phyloP scores from a whole-genome alignment of 2,113 vertebrate genomes.

The Petaurus breviceps region DNA sequence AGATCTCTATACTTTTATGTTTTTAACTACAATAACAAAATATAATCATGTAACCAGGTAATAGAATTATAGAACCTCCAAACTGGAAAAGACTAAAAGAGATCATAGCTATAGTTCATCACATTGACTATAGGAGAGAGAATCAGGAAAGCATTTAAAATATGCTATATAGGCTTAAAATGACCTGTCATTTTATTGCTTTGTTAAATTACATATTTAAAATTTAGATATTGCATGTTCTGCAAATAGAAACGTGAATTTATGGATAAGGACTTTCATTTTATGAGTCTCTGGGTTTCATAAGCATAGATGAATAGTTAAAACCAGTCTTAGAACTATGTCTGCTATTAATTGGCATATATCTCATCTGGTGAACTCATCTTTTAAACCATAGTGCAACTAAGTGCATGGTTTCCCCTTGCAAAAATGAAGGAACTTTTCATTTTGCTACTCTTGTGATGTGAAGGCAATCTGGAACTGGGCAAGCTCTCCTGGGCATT shows the following conservation, averaged over 20 bases:
- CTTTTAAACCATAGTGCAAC: neutral
- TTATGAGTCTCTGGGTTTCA: neutral
- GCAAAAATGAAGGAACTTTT: neutral
- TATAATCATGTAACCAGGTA: neutral
- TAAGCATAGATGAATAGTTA: conserved; percentile 36
- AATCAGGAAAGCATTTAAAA: neutral
- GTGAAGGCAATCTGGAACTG: neutral
- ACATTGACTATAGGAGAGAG: neutral
- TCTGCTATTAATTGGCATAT: neutral
- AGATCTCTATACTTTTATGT: neutral
- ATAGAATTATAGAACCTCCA: conserved; percentile 16
- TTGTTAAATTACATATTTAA: neutral
- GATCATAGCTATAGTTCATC: neutral
- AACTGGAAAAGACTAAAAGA: neutral
- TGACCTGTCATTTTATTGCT: neutral
- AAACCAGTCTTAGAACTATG: neutral
- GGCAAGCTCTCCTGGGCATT: neutral
- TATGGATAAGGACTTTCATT: conserved; percentile 5
- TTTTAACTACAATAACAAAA: neutral
- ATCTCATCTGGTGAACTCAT: conserved; percentile 11
- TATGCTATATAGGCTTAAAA: neutral
- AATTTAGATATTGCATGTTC: neutral
- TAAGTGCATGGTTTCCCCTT: neutral
- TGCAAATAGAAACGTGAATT: neutral
- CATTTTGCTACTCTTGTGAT: neutral